A percentile compares a stretch with the other conserved stretches of the same genome.
phyloP scores from a whole-genome alignment of 1,140 invertebrate genomes.

The Potamilus streckersoni region DNA sequence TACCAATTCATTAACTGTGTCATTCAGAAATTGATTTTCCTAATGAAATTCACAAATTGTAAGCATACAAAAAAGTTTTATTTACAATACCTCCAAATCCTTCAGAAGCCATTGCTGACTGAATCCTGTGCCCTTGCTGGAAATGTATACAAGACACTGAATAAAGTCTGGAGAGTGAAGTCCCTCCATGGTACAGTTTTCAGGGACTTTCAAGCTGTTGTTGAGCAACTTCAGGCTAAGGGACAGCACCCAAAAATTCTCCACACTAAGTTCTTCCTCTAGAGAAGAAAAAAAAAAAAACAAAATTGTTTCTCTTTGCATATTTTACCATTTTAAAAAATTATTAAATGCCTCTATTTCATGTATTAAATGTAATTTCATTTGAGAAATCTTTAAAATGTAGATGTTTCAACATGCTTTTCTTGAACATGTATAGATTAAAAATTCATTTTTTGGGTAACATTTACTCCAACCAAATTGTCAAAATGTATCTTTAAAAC shows the following conservation, averaged over 20 bases:
- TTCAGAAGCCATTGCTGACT: conserved; percentile 65
- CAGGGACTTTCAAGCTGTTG: conserved; percentile 45
- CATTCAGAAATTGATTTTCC: too few species aligned
- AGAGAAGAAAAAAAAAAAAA: conserved; percentile 14
- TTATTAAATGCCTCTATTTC: neutral
- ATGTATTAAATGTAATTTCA: neutral
- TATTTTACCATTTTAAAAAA: neutral
- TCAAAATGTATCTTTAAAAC: neutral
- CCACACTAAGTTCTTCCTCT: conserved; percentile 53
- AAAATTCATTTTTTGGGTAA: too few species aligned
- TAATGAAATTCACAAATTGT: too few species aligned
- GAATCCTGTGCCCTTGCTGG: conserved; percentile 63
- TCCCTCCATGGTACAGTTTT: conserved; percentile 31
- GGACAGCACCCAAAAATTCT: conserved; percentile 62
- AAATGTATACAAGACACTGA: conserved; percentile 61
- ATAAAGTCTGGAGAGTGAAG: conserved; percentile 58
- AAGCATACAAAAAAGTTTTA: neutral
- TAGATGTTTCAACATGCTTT: too few species aligned
- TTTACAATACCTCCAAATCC: conserved; percentile 61
- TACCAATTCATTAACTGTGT: too few species aligned
- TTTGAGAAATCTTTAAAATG: neutral
- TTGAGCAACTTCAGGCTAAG: conserved; percentile 61
- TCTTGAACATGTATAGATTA: too few species aligned
- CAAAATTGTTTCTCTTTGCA: neutral
- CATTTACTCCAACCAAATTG: too few species aligned